These are phyloP conservation scores for Nomada ruficornis DNA, from an alignment of 2,888 invertebrate species.

Conservation along the genomic window DNA sequence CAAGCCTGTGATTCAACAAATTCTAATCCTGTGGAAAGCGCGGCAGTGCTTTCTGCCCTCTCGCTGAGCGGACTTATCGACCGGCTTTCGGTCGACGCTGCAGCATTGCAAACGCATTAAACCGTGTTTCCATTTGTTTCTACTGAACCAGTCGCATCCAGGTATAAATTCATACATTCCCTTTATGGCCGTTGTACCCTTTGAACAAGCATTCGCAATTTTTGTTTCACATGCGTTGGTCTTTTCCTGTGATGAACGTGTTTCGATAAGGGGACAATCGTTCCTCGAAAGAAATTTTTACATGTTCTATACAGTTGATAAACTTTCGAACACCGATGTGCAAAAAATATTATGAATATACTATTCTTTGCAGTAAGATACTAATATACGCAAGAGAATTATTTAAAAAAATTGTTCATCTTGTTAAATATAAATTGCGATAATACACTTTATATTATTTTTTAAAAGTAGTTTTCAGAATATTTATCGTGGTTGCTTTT, in stretches of 20 bases:
- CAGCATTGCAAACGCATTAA: constrained; percentile 9
- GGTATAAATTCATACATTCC: constrained; percentile 8
- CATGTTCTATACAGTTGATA: too few species aligned
- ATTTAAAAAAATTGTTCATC: neutral
- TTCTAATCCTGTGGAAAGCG: constrained; percentile 42
- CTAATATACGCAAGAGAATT: neutral
- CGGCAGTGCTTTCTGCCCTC: constrained; percentile 16
- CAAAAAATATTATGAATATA: neutral
- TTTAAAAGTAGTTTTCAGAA: too few species aligned
- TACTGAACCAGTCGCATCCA: neutral
- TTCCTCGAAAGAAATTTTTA: neutral
- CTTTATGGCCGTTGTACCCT: neutral
- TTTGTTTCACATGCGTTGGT: neutral
- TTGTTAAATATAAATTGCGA: neutral
- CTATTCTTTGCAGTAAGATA: neutral
- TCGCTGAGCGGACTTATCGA: constrained; percentile 25
- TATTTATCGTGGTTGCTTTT: too few species aligned
- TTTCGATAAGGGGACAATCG: neutral
- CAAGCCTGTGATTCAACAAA: constrained; percentile 42
- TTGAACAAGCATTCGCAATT: neutral
- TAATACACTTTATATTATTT: too few species aligned
- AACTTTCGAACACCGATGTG: neutral
- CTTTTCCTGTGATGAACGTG: neutral
- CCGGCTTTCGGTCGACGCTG: constrained; percentile 23
- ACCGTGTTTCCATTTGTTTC: constrained; percentile 41